Base-by-base conservation (phyloP, 2,797 vertebrate species). In the Sebastiscus albofasciatus region DNA sequence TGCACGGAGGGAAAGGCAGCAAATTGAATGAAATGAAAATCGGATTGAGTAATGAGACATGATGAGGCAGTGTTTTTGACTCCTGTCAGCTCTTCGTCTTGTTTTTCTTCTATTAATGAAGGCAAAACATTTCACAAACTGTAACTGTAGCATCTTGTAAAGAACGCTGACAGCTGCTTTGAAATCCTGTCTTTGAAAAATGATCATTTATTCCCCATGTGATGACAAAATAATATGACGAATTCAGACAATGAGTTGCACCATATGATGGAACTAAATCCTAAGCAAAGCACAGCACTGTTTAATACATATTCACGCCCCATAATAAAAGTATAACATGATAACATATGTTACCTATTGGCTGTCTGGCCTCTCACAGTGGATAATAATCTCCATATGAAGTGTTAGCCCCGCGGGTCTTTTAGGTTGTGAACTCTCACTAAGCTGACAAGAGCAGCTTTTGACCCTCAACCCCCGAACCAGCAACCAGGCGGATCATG, bases 391-490 rank as follows among this genome's bases (percentile, higher is more conserved):
- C 83, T 87, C 80, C 82, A 86, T 82, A 89, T 89, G 79, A 84
- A 73, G 52, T 84, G 66, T 72, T 77, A 62, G 72, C 80, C 80
- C 87, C 59, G 78, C 16, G 39, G 81, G 82, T 80, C 75, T 72
- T 24, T 49, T 8, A 81, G 90, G 87, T 80, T 80, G 79, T 72
- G 84, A 89, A 87, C 88, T 86, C 74, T 64, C 73, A 78, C 84
- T 90, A 81, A 91, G 86, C 79, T 84, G 91, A 93, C 90, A 91
- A 83, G 86, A 92, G 72, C 87, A 91, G 90, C 83, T 86, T 90
- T 89, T 92, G 87, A 92, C 93, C 92, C 78, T 74, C 65, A 66
- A 85, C 84, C 89, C 67, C 84, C 84, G 24, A 69, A 89, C 84
- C 85, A 81, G 85, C 76, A 80, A 82, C 70, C 86, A 66, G 76